These are phyloP conservation scores for Dromiciops gliroides DNA, from an alignment of 2,113 vertebrate species.

Conservation along the genomic window DNA sequence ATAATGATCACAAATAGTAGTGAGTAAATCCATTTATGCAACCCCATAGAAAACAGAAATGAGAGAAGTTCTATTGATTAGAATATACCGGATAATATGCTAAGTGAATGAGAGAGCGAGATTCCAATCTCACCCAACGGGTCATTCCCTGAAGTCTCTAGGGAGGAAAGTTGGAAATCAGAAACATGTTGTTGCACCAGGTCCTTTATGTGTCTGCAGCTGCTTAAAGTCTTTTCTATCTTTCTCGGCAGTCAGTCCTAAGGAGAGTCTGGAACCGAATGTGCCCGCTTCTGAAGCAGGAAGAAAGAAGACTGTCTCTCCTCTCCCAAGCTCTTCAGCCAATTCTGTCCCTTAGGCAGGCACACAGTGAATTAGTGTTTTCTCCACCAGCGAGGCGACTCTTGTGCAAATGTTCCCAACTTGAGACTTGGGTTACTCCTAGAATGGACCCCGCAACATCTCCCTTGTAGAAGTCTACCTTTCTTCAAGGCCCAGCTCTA, in stretches of 20 bases:
- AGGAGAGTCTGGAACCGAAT: neutral
- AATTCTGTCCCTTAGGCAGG: neutral
- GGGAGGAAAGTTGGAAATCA: neutral
- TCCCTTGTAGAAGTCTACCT: neutral
- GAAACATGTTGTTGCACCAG: neutral
- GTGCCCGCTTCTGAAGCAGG: neutral
- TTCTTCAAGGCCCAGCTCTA: neutral
- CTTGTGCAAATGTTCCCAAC: neutral
- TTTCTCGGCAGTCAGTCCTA: neutral
- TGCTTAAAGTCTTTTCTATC: neutral
- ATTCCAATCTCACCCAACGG: neutral
- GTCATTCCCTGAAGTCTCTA: neutral
- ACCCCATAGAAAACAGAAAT: neutral
- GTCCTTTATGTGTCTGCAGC: neutral
- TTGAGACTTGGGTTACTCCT: neutral
- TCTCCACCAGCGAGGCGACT: neutral
- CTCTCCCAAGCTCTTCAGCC: neutral
- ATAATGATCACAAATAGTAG: neutral
- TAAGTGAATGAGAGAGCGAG: neutral
- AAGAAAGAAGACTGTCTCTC: neutral
- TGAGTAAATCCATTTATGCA: neutral
- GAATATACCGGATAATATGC: neutral
- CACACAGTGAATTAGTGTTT: neutral
- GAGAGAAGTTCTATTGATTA: neutral
- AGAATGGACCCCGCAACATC: neutral